Base-by-base conservation (phyloP, 2,888 invertebrate species). In the Apotomis betuletana region DNA sequence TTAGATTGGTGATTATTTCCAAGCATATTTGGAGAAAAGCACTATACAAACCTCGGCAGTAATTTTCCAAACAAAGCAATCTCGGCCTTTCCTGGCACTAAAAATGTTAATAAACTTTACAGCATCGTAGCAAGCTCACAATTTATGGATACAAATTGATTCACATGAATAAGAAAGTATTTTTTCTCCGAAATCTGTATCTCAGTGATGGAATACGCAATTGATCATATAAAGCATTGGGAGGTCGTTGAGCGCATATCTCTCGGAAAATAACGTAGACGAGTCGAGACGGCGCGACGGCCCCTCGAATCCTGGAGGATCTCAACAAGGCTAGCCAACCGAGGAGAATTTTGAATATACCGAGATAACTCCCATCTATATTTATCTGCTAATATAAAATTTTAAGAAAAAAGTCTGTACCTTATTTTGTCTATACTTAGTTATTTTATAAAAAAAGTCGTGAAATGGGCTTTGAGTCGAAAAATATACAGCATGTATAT, bases 201-300 rank as follows among this genome's bases (percentile, higher is more conserved):
- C 58, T 57, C 52, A 49, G 54, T 38, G 59, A 54, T 46, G 59
- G 70, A 60, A 64, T 59, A 54, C 52, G 54, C 46, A 69, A 65
- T 70, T 36, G 52, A 65, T 70, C 58, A 54, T 27, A 57, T 59
- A 65, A 54, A 65, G 51, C 8, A 63, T 59, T 46, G 52, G 44
- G 55, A 54, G 38, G 55, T 59, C 41, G 51, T 65, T 70, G 51
- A 52, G 52, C 36, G 64, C 36, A 36, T 46, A 36, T 65, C 55
- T 70, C n/a, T 15, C 36, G 65, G 70, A 70, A 70, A 70, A 70
- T 65, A 54, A 64, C 63, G 49, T 57, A 54, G 12, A 54, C 52
- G 44, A 55, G 60, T 6, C 70, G 65, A 55, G 65, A 46, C 70
- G 61, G n/a, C 49, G 65, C 54, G 49, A 51, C 49, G 13, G 69